These are phyloP conservation scores for silkworm (Bombyx mori) DNA, from an alignment of 1,140 invertebrate genomes.

Conservation along the genomic window ASM3026992v2 NC_085118.1:7032501-7033000, in stretches of 20 bases:
- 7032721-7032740: no score
- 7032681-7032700: no score
- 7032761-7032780: conserved; percentile 60
- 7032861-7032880: conserved; percentile 36
- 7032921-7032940: conserved; percentile 58
- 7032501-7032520: conserved; percentile 89
- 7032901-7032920: conserved; percentile 61
- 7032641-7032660: conserved; percentile 3
- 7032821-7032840: conserved; percentile 52
- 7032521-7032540: conserved; percentile 82
- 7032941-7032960: conserved; percentile 42
- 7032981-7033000: conserved; percentile 23
- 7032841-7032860: conserved; percentile 43
- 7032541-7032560: conserved; percentile 85
- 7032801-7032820: conserved; percentile 68
- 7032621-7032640: conserved; percentile 7
- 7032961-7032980: conserved; percentile 54
- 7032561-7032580: conserved; percentile 81
- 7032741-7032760: background rate
- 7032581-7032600: conserved; percentile 88
- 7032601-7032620: conserved; percentile 90
- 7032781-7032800: conserved; percentile 85
- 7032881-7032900: conserved; percentile 55
- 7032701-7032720: no score
- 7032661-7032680: no score